phyloP scores from a whole-genome alignment of 1,140 invertebrate genomes.

The Geopemphigus sp. region DNA sequence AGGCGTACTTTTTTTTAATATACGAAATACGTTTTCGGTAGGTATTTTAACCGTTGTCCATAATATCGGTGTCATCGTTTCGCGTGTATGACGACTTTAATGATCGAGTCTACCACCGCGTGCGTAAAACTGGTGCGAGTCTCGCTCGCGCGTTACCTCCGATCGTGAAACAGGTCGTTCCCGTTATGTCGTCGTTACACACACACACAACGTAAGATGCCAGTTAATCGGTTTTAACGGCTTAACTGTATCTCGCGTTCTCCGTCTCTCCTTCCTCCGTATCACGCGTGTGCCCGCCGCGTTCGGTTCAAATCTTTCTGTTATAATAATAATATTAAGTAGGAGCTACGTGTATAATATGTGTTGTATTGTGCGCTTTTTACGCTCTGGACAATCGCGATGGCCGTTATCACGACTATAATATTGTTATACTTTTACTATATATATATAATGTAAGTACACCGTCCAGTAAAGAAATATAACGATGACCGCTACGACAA shows the following conservation, averaged over 20 bases:
- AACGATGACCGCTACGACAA: neutral
- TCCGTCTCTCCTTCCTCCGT: no score
- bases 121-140: neutral
- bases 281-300: neutral
- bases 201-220: neutral
- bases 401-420: conserved; percentile 9
- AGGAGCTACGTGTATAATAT: neutral
- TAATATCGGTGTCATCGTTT: no score
- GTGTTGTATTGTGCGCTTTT: neutral
- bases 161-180: conserved; percentile 35
- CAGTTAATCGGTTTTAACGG: conserved; percentile 46
- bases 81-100: neutral
- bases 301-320: conserved; percentile 3
- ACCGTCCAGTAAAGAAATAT: neutral
- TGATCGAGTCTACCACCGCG: neutral
- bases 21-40: no score
- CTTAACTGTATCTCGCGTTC: conserved; percentile 35
- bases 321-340: neutral
- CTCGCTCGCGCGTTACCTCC: neutral
- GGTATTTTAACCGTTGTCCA: no score
- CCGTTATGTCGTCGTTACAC: conserved; percentile 35
- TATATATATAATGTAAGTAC: neutral
- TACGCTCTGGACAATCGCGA: neutral
- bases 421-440: neutral
- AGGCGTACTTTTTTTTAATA: no score